A percentile compares a stretch with the other conserved stretches of the same genome.
These are phyloP conservation scores for Cheumatopsyche charites DNA, from an alignment of 1,140 invertebrate genomes.

Conservation along the genomic window DNA sequence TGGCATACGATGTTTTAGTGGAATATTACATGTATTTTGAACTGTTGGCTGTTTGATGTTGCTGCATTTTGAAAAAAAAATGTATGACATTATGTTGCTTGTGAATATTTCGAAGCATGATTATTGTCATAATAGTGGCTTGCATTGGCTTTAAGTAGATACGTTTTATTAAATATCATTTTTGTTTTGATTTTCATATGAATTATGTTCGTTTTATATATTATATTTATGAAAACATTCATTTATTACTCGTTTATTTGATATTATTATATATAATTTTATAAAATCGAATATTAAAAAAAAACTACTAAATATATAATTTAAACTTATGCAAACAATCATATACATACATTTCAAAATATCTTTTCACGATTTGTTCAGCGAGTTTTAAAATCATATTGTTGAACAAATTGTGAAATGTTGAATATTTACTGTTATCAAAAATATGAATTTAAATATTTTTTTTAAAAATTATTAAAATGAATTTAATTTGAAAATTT, in stretches of 20 bases:
- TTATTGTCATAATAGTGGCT: neutral
- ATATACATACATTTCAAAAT: neutral
- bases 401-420: neutral
- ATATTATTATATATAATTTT: conserved; percentile 8
- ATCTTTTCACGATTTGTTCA: neutral
- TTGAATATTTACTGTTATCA: neutral
- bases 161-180: conserved; percentile 15
- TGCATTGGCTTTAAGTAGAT: neutral
- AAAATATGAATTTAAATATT: neutral
- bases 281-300: conserved; percentile 24
- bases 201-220: neutral
- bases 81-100: conserved; percentile 16
- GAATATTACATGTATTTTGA: neutral
- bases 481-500: too few relatives aligned
- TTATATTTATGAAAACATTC: conserved; percentile 24
- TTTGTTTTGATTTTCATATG: conserved; percentile 13
- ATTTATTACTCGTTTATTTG: conserved; percentile 34
- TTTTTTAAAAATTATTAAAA: too few relatives aligned
- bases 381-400: neutral
- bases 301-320: neutral
- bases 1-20: conserved; percentile 7
- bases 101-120: neutral
- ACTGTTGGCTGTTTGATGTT: conserved; percentile 33
- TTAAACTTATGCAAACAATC: neutral
- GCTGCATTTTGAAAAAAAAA: conserved; percentile 28